Evolutionary conservation across 2,113 vertebrate genomes (phyloP).

Genomic region (Pelusios castaneus): DNA sequence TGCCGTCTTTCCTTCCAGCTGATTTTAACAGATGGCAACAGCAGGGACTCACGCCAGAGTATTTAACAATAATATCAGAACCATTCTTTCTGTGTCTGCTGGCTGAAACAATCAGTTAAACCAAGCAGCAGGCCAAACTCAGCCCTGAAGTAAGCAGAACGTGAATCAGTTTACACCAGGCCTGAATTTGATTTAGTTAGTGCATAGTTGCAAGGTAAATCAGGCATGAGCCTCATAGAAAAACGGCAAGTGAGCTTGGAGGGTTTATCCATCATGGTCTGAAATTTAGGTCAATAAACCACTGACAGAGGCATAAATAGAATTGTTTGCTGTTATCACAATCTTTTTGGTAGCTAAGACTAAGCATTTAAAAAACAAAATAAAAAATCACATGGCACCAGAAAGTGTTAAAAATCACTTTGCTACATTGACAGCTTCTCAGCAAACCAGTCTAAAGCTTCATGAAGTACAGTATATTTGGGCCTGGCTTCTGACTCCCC

Average conservation of each 20-base stretch:
- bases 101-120: neutral
- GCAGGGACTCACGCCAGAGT: neutral
- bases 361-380: neutral
- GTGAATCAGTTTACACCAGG: neutral
- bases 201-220: neutral
- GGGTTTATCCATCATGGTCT: neutral
- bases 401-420: neutral
- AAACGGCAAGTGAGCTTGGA: neutral
- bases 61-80: neutral
- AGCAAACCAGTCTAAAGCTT: rapidly evolving
- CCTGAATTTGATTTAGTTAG: neutral
- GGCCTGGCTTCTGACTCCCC: neutral
- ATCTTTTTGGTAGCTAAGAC: neutral
- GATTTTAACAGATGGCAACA: neutral
- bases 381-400: neutral
- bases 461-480: rapidly evolving
- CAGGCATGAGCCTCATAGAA: rapidly evolving
- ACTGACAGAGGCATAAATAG: neutral
- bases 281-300: neutral
- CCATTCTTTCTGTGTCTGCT: neutral
- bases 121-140: neutral
- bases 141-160: neutral
- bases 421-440: neutral
- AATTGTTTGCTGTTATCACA: neutral
- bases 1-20: neutral